These are phyloP conservation scores for Scartelaos histophorus DNA, from an alignment of 2,113 vertebrate species.

Conservation along the genomic window DNA sequence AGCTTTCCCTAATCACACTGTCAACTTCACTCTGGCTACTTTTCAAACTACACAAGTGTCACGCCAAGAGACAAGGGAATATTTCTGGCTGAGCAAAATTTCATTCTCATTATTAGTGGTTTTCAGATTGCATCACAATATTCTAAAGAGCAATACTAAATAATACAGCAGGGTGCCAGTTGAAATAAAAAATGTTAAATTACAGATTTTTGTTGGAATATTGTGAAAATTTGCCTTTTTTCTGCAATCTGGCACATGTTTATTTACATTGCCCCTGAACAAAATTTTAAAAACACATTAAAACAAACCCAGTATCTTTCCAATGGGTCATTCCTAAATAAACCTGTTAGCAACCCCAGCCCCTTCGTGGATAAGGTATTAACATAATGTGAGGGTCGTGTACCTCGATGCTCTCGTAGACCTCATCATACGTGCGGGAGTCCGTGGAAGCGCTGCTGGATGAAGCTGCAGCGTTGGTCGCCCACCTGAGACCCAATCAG, in stretches of 20 bases:
- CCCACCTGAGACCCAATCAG: constrained; percentile 79
- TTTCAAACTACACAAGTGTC: neutral
- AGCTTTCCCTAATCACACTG: neutral
- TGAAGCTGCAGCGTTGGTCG: constrained; percentile 75
- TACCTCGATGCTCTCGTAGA: constrained; percentile 92
- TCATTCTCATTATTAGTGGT: neutral
- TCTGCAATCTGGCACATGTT: too few species aligned
- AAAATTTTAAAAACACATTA: too few species aligned
- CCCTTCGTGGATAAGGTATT: too few species aligned
- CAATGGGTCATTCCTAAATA: too few species aligned
- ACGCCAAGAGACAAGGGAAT: neutral
- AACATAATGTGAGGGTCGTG: neutral
- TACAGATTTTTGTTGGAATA: too few species aligned
- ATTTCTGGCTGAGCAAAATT: neutral
- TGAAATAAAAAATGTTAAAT: too few species aligned
- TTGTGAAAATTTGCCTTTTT: too few species aligned
- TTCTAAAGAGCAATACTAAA: neutral
- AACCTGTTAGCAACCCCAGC: too few species aligned
- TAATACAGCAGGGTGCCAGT: too few species aligned
- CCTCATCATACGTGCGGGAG: constrained; percentile 87
- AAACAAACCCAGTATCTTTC: too few species aligned
- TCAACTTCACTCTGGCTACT: constrained; percentile 1
- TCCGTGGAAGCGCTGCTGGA: constrained; percentile 81
- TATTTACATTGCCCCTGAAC: too few species aligned
- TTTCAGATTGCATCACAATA: neutral